Conservation (phyloP, 2,797 vertebrate species). For the Glyptemys insculpta region DNA sequence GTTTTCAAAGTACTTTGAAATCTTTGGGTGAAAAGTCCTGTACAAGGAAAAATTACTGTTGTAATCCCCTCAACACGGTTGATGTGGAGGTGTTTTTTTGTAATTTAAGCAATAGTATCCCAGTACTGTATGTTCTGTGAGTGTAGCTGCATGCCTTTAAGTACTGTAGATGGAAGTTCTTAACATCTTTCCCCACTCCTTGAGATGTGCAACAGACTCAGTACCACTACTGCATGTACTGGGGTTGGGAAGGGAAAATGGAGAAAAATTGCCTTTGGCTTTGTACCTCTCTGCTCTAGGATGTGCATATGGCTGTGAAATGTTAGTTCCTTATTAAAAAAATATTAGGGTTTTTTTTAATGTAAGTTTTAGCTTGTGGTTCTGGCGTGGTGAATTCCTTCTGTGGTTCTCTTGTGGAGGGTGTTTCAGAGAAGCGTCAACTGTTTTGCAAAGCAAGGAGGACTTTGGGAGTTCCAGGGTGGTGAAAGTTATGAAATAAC, state of each 20-base stretch:
- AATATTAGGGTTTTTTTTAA: neutral
- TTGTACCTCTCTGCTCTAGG: neutral
- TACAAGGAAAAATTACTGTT: too few species aligned
- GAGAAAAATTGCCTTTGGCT: neutral
- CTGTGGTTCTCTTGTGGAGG: neutral
- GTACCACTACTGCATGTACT: neutral
- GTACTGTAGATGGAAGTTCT: neutral
- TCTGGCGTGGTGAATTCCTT: slow-evolving; percentile 5
- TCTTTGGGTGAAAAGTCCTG: neutral
- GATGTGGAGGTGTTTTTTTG: too few species aligned
- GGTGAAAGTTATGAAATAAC: slow-evolving; percentile 4
- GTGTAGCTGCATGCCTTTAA: neutral
- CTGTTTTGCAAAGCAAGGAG: neutral
- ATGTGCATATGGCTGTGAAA: slow-evolving; percentile 16
- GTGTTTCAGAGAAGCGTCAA: neutral
- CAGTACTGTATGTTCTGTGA: neutral
- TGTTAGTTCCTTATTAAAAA: neutral
- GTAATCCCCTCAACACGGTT: too few species aligned
- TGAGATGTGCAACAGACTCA: neutral
- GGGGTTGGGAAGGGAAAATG: neutral
- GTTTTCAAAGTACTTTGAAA: slow-evolving; percentile 49
- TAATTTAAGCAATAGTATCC: neutral
- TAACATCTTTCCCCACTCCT: neutral
- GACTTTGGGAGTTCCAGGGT: slow-evolving; percentile 9
- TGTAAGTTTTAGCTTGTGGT: neutral